These are phyloP conservation scores for Hippasteria phrygiana DNA, from an alignment of 53 echinoderm and acorn worm genomes.

Conservation along the genomic window DNA sequence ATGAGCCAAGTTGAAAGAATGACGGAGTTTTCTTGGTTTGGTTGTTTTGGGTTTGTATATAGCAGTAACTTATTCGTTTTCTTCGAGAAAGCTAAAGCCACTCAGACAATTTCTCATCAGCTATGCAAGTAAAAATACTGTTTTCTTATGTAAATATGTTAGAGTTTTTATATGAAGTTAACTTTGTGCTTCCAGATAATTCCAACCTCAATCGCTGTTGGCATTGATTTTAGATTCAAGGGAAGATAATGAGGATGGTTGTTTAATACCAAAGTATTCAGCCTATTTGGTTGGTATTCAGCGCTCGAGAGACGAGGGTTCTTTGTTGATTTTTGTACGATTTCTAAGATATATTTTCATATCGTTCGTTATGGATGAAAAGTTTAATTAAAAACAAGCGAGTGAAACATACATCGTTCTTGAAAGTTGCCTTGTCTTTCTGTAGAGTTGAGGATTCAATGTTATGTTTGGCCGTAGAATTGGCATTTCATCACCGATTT, in stretches of 20 bases:
- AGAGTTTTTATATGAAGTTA: constrained; percentile 52
- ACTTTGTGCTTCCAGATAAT: constrained; percentile 49
- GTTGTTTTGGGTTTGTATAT: constrained; percentile 35
- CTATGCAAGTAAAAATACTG: constrained; percentile 34
- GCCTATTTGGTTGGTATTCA: constrained; percentile 26
- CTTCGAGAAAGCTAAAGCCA: background rate
- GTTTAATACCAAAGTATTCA: constrained; percentile 49
- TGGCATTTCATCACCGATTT: too few species aligned
- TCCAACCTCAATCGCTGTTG: constrained; percentile 10
- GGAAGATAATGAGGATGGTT: background rate
- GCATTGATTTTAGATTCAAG: background rate
- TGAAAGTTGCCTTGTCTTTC: background rate
- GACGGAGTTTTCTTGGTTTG: background rate
- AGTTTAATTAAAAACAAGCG: constrained; percentile 1
- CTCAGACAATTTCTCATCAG: background rate
- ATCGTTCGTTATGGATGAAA: constrained; percentile 31
- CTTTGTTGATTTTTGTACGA: constrained; percentile 49
- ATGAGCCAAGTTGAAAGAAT: background rate
- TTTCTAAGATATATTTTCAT: constrained; percentile 53
- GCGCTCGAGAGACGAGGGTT: background rate
- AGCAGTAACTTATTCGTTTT: constrained; percentile 48
- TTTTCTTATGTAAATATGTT: constrained; percentile 30
- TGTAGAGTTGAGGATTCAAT: too few species aligned
- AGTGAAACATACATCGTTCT: background rate
- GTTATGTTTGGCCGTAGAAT: too few species aligned